Base-by-base conservation (phyloP, 1,140 invertebrate genomes). In the Melanaphis sacchari region DNA sequence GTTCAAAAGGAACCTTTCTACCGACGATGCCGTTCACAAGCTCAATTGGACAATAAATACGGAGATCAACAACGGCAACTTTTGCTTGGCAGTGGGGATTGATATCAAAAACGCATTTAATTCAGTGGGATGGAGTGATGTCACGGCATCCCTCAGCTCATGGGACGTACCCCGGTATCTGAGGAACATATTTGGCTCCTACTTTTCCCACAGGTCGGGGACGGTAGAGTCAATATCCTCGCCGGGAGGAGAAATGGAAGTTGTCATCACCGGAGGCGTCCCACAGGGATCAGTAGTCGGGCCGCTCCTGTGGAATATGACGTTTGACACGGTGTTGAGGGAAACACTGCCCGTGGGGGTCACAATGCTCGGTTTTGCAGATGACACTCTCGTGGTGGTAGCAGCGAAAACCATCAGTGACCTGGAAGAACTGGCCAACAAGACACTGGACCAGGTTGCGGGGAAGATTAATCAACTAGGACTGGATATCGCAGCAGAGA, bases 21-120 rank as follows among this genome's bases (percentile, higher is more conserved):
- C 87, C 1, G 24, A 36, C 9, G 87, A 89, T 7, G 87, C 46
- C 2, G 24, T 52, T 1, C 1, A 0, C 0, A 1, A 11, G 31
- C 31, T 89, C 0, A 5, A 49, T 1, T 0, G 18, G 4, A 21
- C 18, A 7, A 18, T 21, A 26, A 0, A 2, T 0, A 22, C 31
- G 1, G 87, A 8, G 31, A 9, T 36, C 15, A 46, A 89, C 8
- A 21, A 5, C 8, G 7, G 24, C 1, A 5, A 52, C 11, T 54
- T n/a, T 6, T 90, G 88, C 22, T n/a, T 52, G 36, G 88, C 88
- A 26, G 26, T 90, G 0, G 38, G 24, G 22, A 11, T 90, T 4
- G 49, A 90, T 11, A 54, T 90, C 1, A 54, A 38, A 7, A 90
- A 90, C 26, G 88, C 88, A 2, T 90, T 90, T 24, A 90, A 90